Evolutionary conservation across 53 echinoderm and acorn worm genomes (phyloP), one percentile per base, ranked within the genome.

Genomic region (Henricia sp.): DNA sequence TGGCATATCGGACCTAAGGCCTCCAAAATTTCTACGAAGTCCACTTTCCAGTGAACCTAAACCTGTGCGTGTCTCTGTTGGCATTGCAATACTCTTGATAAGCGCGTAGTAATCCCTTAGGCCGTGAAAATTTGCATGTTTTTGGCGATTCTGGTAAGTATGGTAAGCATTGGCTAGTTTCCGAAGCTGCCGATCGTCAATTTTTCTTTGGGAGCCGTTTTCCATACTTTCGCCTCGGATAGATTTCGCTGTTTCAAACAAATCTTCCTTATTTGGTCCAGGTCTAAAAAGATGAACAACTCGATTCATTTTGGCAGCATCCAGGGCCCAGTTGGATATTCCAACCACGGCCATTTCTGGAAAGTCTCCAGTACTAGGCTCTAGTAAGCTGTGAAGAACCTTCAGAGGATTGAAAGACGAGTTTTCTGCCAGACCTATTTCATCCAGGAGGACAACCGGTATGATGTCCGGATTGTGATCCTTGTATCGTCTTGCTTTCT

Each of bases 281-380:
- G 87, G 87, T 28, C 87, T 38, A 0, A 78, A 87, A 24, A 87
- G 78, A 35, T 87, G 87, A 14, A 87, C 65, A 50, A 78, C 87
- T 40, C 87, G 63, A 52, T 87, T 87, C 87, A 77, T 87, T 38
- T 87, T 87, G 13, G 87, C 77, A 65, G 87, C 87, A 78, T 87
- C 87, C 1, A 87, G 78, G 13, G 77, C 77, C 77, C 78, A 87
- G 56, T 87, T 87, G 8, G 87, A 87, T 40, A 87, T 87, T 8
- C 87, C 87, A 21, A 87, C 87, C 8, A 87, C 87, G 33, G 87
- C 87, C 53, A 87, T 66, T 40, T 64, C 75, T 9, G 87, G 87
- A 26, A 77, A 87, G 35, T 34, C 87, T 24, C 87, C 87, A 0
- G 64, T 51, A 23, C 75, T 77, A 28, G 87, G 87, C 51, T 87